These are phyloP conservation scores for Scelioninae gen. 2 DNA, from an alignment of 2,888 invertebrate species.

Conservation along the genomic window DNA sequence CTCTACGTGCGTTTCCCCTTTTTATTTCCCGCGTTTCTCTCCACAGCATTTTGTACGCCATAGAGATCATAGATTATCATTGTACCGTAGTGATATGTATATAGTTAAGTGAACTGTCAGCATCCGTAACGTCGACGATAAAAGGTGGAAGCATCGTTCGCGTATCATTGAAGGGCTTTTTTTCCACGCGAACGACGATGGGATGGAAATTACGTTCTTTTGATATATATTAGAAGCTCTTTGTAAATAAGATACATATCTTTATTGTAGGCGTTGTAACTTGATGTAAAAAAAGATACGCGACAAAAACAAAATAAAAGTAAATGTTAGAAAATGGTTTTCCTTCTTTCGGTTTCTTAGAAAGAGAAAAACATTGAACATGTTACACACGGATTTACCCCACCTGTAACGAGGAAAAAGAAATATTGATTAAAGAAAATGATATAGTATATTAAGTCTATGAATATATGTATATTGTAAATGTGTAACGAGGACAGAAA, in stretches of 20 bases:
- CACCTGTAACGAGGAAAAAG: conserved; percentile 68
- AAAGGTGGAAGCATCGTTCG: conserved; percentile 34
- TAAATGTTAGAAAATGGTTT: conserved; percentile 62
- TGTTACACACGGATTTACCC: conserved; percentile 63
- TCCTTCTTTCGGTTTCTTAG: conserved; percentile 58
- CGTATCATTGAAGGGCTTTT: conserved; percentile 41
- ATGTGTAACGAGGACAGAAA: conserved; percentile 74
- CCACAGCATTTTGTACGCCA: conserved; percentile 54
- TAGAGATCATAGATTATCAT: conserved; percentile 55
- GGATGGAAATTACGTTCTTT: conserved; percentile 55
- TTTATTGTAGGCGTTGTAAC: conserved; percentile 65
- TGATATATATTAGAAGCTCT: conserved; percentile 61
- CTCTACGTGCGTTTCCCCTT: conserved; percentile 52
- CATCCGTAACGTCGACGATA: conserved; percentile 35
- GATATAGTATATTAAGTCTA: conserved; percentile 70
- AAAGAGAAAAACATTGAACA: conserved; percentile 58
- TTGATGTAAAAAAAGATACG: conserved; percentile 67
- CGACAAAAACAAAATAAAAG: conserved; percentile 61
- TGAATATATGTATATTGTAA: conserved; percentile 73
- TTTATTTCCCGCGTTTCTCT: conserved; percentile 45
- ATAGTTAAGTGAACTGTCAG: conserved; percentile 56
- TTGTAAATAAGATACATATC: conserved; percentile 75
- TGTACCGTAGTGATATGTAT: conserved; percentile 59
- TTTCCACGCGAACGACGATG: conserved; percentile 26
- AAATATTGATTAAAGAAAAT: conserved; percentile 66